A percentile compares a stretch with the other conserved stretches of the same genome.
Conservation (phyloP, 2,113 vertebrate genomes). For the Glaucidium brasilianum region DNA sequence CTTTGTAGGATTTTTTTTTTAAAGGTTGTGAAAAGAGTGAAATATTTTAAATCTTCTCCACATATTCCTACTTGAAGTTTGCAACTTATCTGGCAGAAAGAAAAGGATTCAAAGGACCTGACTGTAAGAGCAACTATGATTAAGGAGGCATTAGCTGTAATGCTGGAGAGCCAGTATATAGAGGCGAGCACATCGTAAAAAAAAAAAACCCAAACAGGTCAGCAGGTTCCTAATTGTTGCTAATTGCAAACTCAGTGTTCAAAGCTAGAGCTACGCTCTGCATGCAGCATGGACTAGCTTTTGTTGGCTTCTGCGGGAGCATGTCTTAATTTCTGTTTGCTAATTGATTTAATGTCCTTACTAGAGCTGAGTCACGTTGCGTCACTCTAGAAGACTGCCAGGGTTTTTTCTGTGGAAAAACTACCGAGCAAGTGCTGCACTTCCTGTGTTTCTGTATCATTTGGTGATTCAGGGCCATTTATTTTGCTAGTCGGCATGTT, state of each 20-base stretch:
- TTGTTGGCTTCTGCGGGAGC: slow-evolving; percentile 8
- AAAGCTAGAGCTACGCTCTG: background rate
- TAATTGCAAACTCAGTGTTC: background rate
- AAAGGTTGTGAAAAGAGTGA: background rate
- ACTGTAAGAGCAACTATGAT: slow-evolving; percentile 53
- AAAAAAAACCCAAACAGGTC: background rate
- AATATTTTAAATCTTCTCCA: background rate
- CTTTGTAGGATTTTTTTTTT: background rate
- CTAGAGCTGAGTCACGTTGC: slow-evolving; percentile 5
- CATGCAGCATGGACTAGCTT: background rate
- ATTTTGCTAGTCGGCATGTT: background rate
- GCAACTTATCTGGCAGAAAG: background rate
- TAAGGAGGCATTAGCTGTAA: slow-evolving; percentile 48
- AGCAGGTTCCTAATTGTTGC: slow-evolving; percentile 6
- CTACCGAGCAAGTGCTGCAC: background rate
- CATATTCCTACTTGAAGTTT: background rate
- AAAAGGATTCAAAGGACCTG: slow-evolving; percentile 41
- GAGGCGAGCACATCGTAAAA: background rate
- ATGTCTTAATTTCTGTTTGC: background rate
- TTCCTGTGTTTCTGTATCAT: background rate
- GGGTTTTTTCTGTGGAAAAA: background rate
- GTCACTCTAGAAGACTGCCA: background rate
- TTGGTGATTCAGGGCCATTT: background rate
- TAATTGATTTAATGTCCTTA: background rate
- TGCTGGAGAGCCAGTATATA: slow-evolving; percentile 27